Evolutionary conservation across 2,113 vertebrate species (phyloP), one percentile per base, ranked within the genome.

Genomic region (Nematolebias whitei): DNA sequence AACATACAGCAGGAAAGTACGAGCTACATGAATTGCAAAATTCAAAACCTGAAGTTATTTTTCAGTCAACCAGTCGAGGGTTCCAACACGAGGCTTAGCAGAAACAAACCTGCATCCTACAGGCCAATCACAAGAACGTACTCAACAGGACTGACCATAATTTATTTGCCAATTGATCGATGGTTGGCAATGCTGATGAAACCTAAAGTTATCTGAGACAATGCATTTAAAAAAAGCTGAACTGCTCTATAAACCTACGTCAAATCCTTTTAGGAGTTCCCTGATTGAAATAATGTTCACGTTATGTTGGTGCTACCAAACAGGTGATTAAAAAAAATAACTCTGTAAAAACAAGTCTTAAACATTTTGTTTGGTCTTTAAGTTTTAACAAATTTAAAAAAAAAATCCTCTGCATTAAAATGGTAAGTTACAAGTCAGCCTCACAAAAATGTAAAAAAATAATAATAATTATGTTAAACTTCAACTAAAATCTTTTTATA

Each of bases 381-480:
- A 11, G 43, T 3, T 18, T 13, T 14, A 16, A 23, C 22, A 8
- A 19, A 19, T 23, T 68, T 12, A 23, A 61, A 53, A 70, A 39
- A 57, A 12, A 26, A 66, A 18, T 53, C 83, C 78, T 77, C 75
- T 86, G 75, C 83, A 69, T 56, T 55, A 47, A 82, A 51, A 71
- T 44, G 45, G 24, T 68, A 49, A 22, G 26, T 55, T 20, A 52
- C 22, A 56, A 71, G 44, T 26, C 9, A 12, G 20, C 60, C 24
- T 63, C 48, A 24, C 8, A 8, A 24, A 2, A 58, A 71, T 50
- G 15, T n/a, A n/a, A n/a, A n/a, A n/a, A n/a, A n/a, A n/a, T n/a
- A n/a, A n/a, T n/a, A 49, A 35, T 41, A 65, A 78, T 8, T 22
- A 24, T 45, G 54, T 23, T 13, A 29, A 35, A 35, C 32, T 35